Evolutionary conservation across 2,797 vertebrate species (phyloP), one percentile per base, ranked within the genome.

Genomic region (Tapirus indicus): DNA sequence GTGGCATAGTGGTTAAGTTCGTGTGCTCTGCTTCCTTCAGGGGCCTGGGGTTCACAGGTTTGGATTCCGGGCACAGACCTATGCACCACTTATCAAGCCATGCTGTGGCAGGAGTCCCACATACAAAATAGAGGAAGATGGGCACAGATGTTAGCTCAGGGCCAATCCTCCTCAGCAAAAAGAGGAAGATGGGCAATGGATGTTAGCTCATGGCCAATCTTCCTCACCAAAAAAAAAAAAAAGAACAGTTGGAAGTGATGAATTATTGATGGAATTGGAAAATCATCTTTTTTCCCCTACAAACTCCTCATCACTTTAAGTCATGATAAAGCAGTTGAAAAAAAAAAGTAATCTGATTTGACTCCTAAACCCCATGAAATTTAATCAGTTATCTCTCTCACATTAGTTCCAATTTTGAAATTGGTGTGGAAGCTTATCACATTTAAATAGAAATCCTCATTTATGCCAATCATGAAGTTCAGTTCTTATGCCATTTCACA

Each of bases 371-470:
- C 2, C 12, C 14, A n/a, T 66, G 38, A 91, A 79, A 84, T 83
- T 77, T 74, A 91, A 74, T 1, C 47, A 64, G 17, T 16, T 79
- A 12, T 56, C 38, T 78, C 18, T 88, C 47, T 77, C 38, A 96
- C 60, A 84, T 92, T 92, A 85, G 54, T 78, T 91, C 38, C 44
- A 74, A 29, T 62, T 93, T 95, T 58, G 58, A 49, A 88, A 64
- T 52, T 83, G 56, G 60, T 93, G 2, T 87, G 32, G 17, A 72
- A 68, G 7, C 4, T 74, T 89, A 74, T 27, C 20, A 13, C 8
- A 83, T 52, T 94, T 89, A 71, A 49, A 66, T 38, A 90, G 8
- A 84, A 87, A 82, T 62, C n/a, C 12, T 58, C 4, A 13, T 69
- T 88, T 84, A 10, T 80, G n/a, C 38, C n/a, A 56, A 9, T 44